Percentiles rank a stretch among this genome's conserved stretches.
Evolutionary conservation across 2,797 vertebrate species (phyloP).

Genomic region (Microctenopoma lineatum): DNA sequence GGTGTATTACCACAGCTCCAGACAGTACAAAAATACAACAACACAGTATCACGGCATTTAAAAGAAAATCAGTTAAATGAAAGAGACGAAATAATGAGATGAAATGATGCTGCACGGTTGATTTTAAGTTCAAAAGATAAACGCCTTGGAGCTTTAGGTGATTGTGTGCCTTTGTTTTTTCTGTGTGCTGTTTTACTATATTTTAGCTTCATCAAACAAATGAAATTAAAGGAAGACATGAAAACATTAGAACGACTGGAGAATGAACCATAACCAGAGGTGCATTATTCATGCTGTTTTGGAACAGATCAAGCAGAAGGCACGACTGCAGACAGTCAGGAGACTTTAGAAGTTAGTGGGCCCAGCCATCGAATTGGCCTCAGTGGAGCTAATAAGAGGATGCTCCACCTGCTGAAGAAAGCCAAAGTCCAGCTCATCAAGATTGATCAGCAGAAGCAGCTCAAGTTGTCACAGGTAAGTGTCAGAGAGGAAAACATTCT

Average conservation of each 20-base stretch:
- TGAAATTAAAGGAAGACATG: background rate
- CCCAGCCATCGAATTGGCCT: slow-evolving; percentile 74
- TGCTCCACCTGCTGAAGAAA: slow-evolving; percentile 92
- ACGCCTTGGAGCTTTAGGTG: background rate
- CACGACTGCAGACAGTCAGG: slow-evolving; percentile 19
- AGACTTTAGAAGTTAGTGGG: slow-evolving; percentile 61
- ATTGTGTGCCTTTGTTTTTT: background rate
- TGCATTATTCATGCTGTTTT: slow-evolving; percentile 16
- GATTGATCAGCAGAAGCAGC: slow-evolving; percentile 92
- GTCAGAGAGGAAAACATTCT: background rate
- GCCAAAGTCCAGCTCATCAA: slow-evolving; percentile 94
- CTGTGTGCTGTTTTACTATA: background rate
- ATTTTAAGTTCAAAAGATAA: background rate
- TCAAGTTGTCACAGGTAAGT: slow-evolving; percentile 84
- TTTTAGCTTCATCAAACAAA: background rate
- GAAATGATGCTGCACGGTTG: background rate
- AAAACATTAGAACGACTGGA: background rate
- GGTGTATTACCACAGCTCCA: too few relatives aligned
- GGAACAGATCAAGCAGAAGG: slow-evolving; percentile 41
- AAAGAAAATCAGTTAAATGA: too few relatives aligned
- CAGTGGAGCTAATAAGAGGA: slow-evolving; percentile 90
- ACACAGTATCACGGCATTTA: too few relatives aligned
- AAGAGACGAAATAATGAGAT: too few relatives aligned
- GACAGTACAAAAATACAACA: too few relatives aligned
- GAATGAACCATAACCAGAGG: background rate